phyloP scores from a whole-genome alignment of 2,888 invertebrate species.

The Lumbricus terrestris region DNA sequence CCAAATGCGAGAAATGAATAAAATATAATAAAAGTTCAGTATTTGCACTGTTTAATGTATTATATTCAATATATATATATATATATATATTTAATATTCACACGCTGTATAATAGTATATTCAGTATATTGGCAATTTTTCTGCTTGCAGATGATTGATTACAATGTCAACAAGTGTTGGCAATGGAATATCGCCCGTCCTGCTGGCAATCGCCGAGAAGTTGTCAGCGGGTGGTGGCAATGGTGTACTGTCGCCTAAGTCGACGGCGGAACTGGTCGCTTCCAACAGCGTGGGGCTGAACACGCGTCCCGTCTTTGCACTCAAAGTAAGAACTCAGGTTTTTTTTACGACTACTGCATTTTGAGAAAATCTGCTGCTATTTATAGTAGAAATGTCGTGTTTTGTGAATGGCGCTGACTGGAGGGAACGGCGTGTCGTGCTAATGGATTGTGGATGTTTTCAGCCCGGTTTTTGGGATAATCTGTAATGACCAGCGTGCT shows the following conservation, averaged over 20 bases:
- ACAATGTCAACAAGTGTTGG: conserved; percentile 41
- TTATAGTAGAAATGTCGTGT: background rate
- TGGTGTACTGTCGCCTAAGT: background rate
- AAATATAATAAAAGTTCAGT: too few relatives aligned
- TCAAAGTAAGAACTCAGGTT: background rate
- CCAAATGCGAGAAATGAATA: too few relatives aligned
- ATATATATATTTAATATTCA: too few relatives aligned
- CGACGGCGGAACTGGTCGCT: background rate
- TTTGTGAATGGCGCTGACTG: background rate
- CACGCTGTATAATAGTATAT: too few relatives aligned
- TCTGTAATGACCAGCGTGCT: too few relatives aligned
- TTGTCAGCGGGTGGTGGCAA: conserved; percentile 36
- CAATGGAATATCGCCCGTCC: conserved; percentile 55
- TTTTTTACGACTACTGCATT: background rate
- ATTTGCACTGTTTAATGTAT: too few relatives aligned
- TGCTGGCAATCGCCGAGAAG: conserved; percentile 55
- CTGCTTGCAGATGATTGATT: background rate
- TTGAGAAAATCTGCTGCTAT: background rate
- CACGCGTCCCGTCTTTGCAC: background rate
- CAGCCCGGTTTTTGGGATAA: too few relatives aligned
- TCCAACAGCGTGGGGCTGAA: background rate
- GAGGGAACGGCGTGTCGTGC: too few relatives aligned
- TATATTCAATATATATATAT: too few relatives aligned
- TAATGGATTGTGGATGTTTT: too few relatives aligned
- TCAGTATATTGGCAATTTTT: background rate